phyloP scores from a whole-genome alignment of 2,888 invertebrate species.

The Axea sp. region DNA sequence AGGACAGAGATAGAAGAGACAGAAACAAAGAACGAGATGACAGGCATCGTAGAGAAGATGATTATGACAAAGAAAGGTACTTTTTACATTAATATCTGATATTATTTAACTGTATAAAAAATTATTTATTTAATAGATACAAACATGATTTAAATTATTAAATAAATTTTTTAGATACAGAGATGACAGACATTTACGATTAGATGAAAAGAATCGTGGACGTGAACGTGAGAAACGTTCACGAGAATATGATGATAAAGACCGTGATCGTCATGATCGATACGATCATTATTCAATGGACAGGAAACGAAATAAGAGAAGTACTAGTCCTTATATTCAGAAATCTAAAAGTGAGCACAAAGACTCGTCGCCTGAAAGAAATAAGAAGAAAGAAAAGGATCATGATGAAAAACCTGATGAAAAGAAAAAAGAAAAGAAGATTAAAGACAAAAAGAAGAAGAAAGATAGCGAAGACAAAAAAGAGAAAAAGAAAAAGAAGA shows the following conservation, averaged over 20 bases:
- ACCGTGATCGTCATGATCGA: conserved; percentile 80
- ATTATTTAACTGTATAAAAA: not conserved
- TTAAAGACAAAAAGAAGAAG: conserved; percentile 80
- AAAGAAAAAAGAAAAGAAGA: conserved; percentile 81
- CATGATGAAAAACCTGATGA: conserved; percentile 78
- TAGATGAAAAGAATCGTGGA: conserved; percentile 78
- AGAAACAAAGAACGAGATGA: conserved; percentile 76
- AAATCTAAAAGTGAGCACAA: conserved; percentile 76
- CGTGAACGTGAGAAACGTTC: conserved; percentile 76
- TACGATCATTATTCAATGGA: conserved; percentile 74
- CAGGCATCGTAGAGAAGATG: conserved; percentile 74
- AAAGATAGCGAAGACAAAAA: conserved; percentile 81
- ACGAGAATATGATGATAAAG: conserved; percentile 75
- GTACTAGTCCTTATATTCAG: conserved; percentile 74
- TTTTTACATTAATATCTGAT: conserved; percentile 1
- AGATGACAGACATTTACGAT: conserved; percentile 77
- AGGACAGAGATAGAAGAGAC: conserved; percentile 74
- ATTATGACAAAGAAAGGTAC: conserved; percentile 76
- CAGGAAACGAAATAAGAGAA: conserved; percentile 77
- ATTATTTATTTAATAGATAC: not conserved
- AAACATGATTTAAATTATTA: too few relatives aligned
- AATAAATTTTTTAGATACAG: too few relatives aligned
- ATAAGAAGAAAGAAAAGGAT: conserved; percentile 82
- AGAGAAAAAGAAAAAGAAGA: conserved; percentile 79
- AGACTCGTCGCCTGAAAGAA: conserved; percentile 76